Base-by-base conservation (phyloP, 2,888 invertebrate genomes). In the Orchesellides sinensis region DNA sequence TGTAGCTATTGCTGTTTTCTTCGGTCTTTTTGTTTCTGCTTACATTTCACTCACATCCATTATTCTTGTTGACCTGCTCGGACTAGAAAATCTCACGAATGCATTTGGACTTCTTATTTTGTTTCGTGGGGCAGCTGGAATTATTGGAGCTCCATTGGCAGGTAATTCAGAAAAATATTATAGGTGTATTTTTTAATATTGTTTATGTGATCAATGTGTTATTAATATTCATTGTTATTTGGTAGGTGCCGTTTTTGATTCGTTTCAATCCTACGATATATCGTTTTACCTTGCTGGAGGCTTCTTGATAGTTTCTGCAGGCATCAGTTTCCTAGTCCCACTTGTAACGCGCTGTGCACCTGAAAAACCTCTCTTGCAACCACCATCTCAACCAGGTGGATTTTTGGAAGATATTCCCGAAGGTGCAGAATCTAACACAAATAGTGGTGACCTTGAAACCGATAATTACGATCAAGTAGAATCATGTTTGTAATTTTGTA, bases 31-130 rank as follows among this genome's bases (percentile, higher is more conserved):
- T 89, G 95, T 97, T 88, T 96, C 96, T 95, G 92, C 98, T 84
- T 99, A 97, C 91, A 98, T 99, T 89, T 98, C 98, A 10, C 92
- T 99, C 81, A 99, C 99, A 52, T 99, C 99, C 65, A 98, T 99
- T 90, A 98, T 99, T 89, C 92, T 99, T 84, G 98, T 98, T 88
- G 98, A 99, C 90, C 92, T 99, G 45, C 92, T 99, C 63, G 99
- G 99, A 0, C 92, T 99, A 90, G 98, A 98, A 90, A 96, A 96
- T 90, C 91, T 99, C 88, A 99, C 99, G 61, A 99, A 97, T 90
- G 98, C 98, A 61, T 99, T 99, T 91, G 99, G 99, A 12, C 92
- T 99, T 85, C 92, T 99, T 75, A 98, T 98, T 89, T 91, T 99
- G 88, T 97, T 98, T 92, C 94, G 99, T 89, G 99, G 99, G 65